phyloP scores from a whole-genome alignment of 2,797 vertebrate genomes.

The Sternotherus odoratus region DNA sequence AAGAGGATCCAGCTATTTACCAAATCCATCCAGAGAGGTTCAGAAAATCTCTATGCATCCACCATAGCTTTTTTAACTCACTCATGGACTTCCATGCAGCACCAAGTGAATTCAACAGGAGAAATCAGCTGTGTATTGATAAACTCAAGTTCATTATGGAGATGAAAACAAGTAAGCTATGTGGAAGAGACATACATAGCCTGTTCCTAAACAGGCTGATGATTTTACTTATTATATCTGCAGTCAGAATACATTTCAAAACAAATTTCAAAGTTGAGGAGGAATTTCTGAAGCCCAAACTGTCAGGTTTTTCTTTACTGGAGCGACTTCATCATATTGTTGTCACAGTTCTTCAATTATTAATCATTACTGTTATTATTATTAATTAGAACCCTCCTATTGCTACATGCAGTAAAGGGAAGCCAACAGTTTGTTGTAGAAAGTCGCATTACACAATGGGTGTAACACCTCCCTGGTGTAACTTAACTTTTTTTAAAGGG shows the following conservation, averaged over 20 bases:
- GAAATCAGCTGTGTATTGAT: conserved; percentile 11
- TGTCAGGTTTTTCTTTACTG: not conserved
- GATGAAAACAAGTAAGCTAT: conserved; percentile 17
- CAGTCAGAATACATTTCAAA: conserved; percentile 43
- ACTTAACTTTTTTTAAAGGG: not conserved
- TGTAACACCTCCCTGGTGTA: not conserved
- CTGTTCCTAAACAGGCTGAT: conserved; percentile 63
- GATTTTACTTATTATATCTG: conserved; percentile 53
- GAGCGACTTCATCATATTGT: not conserved
- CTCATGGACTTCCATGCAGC: conserved; percentile 17
- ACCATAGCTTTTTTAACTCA: not conserved
- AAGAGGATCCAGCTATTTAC: not conserved
- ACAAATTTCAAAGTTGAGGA: not conserved
- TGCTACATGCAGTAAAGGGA: not conserved
- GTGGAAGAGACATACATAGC: conserved; percentile 21
- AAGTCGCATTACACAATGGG: not conserved
- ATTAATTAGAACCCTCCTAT: not conserved
- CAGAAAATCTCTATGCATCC: not conserved
- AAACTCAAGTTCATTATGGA: conserved; percentile 30
- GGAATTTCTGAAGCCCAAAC: conserved; percentile 53
- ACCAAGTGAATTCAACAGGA: conserved; percentile 52
- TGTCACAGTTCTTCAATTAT: not conserved
- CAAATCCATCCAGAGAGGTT: not conserved
- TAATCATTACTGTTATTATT: too few relatives aligned
- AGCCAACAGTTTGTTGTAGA: not conserved